Percentiles rank a stretch among this genome's conserved stretches.
Evolutionary conservation across 1,140 invertebrate genomes (phyloP).

Genomic region (Papilio dardanus): DNA sequence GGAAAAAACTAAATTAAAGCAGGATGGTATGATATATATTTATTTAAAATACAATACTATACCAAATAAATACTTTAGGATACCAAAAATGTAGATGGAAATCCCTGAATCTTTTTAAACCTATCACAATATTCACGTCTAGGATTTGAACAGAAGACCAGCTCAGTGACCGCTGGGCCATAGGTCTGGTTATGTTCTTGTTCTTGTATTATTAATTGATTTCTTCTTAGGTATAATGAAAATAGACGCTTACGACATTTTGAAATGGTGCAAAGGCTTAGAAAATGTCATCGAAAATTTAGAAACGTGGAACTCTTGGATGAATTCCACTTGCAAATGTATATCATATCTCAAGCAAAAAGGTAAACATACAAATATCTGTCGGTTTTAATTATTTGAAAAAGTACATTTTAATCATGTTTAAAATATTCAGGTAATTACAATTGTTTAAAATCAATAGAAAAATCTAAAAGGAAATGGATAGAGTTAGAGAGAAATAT

Average conservation of each 20-base stretch:
- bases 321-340: conserved; percentile 51
- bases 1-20: background rate
- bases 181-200: no score
- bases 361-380: conserved; percentile 45
- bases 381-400: background rate
- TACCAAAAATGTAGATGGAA: no score
- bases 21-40: conserved; percentile 7
- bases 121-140: no score
- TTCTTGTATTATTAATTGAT: no score
- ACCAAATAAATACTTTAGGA: no score
- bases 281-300: conserved; percentile 57
- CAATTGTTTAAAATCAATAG: conserved; percentile 33
- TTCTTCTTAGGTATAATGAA: conserved; percentile 36
- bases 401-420: background rate
- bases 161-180: no score
- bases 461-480: conserved; percentile 45
- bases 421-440: conserved; percentile 23
- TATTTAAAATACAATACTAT: no score
- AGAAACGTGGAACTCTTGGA: conserved; percentile 63
- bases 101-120: no score
- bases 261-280: conserved; percentile 61
- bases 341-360: conserved; percentile 47
- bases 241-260: conserved; percentile 39
- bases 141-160: no score
- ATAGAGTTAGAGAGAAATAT: conserved; percentile 50